Evolutionary conservation across 2,888 invertebrate genomes (phyloP).

Genomic region (Microctonus hyperodae): DNA sequence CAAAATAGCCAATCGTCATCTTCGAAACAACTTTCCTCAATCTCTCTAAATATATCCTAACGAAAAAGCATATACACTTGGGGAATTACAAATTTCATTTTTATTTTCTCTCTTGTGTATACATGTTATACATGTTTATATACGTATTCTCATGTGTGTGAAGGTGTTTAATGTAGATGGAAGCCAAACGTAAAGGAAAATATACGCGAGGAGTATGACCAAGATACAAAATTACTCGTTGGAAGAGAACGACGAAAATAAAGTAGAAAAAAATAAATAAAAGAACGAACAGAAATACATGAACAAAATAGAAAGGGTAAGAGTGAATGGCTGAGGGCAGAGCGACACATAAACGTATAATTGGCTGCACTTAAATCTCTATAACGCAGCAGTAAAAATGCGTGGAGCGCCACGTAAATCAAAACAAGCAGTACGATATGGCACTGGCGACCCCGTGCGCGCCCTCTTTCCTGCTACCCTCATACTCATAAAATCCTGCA

Average conservation of each 20-base stretch:
- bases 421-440: conserved; percentile 56
- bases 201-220: neutral
- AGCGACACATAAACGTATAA: conserved; percentile 59
- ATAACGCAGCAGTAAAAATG: conserved; percentile 61
- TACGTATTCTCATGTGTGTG: neutral
- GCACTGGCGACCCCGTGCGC: conserved; percentile 39
- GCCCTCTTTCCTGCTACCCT: conserved; percentile 25
- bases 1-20: conserved; percentile 52
- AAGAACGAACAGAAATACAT: conserved; percentile 23
- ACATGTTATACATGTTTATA: neutral
- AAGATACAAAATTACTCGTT: conserved; percentile 16
- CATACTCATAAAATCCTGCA: conserved; percentile 44
- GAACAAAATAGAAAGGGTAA: conserved; percentile 34
- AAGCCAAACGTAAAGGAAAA: conserved; percentile 23
- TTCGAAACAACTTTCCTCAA: conserved; percentile 44
- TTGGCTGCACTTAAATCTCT: conserved; percentile 62
- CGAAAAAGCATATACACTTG: conserved; percentile 35
- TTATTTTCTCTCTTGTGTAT: neutral
- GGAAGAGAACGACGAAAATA: conserved; percentile 20
- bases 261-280: conserved; percentile 25
- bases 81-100: neutral
- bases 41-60: conserved; percentile 44
- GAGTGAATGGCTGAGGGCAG: conserved; percentile 38
- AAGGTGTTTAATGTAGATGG: conserved; percentile 17
- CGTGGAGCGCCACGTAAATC: conserved; percentile 58